Evolutionary conservation across 30 jellyfish, hydroid and myxozoan genomes (phyloP).

Genomic region (Rhopilema esculentum): DNA sequence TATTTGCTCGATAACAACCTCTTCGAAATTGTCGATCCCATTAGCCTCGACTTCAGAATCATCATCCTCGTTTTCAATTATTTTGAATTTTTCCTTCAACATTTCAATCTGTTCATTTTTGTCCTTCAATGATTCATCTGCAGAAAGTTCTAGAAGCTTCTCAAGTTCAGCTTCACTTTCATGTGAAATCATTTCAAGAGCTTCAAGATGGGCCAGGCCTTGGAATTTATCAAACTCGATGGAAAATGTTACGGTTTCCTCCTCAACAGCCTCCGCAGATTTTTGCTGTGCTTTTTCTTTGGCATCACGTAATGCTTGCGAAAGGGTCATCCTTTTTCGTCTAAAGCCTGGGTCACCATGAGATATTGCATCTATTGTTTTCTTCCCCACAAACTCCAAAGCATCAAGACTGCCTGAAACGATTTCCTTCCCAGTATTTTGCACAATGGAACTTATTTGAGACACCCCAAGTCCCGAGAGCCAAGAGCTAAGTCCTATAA

Average conservation of each 20-base stretch:
- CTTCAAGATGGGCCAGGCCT: slow-evolving; percentile 90
- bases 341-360: slow-evolving; percentile 98
- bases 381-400: slow-evolving; percentile 94
- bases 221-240: slow-evolving; percentile 81
- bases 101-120: slow-evolving; percentile 42
- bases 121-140: slow-evolving; percentile 81
- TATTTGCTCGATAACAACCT: slow-evolving; percentile 52
- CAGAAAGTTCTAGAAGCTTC: slow-evolving; percentile 64
- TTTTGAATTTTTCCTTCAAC: slow-evolving; percentile 55
- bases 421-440: slow-evolving; percentile 80
- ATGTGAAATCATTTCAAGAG: slow-evolving; percentile 89
- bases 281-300: slow-evolving; percentile 61
- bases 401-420: slow-evolving; percentile 96
- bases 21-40: slow-evolving; percentile 33
- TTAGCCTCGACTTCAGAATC: slow-evolving; percentile 19
- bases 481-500: slow-evolving; percentile 87
- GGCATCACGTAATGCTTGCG: slow-evolving; percentile 87
- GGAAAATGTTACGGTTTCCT: slow-evolving; percentile 38
- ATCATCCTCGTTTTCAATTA: slow-evolving; percentile 39
- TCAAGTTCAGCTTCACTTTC: slow-evolving; percentile 87
- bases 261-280: not conserved
- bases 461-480: slow-evolving; percentile 78
- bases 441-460: slow-evolving; percentile 70
- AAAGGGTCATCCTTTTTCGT: slow-evolving; percentile 62
- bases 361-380: slow-evolving; percentile 84